A percentile compares a stretch with the other conserved stretches of the same genome.
These are phyloP conservation scores for Prionailurus bengalensis DNA, from an alignment of 2,113 vertebrate species.

Conservation along the genomic window DNA sequence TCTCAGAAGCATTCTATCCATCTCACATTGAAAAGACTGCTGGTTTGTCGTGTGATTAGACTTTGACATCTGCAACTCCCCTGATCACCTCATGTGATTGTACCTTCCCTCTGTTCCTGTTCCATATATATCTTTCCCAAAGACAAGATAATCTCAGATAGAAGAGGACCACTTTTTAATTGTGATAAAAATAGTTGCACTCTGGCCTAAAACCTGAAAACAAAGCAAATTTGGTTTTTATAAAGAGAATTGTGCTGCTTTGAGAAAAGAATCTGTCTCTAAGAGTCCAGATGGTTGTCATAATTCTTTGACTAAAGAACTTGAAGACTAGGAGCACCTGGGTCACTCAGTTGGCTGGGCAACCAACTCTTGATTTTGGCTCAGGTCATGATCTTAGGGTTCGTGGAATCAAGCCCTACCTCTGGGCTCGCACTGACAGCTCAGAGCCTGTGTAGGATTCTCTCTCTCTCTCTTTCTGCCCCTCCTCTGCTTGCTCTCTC, in stretches of 20 bases:
- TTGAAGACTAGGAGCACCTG: no score
- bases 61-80: background rate
- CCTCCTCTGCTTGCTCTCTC: no score
- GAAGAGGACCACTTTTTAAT: background rate
- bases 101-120: background rate
- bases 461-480: no score
- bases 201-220: background rate
- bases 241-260: background rate
- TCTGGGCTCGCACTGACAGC: no score
- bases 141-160: background rate
- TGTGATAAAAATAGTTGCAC: background rate
- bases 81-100: background rate
- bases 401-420: no score
- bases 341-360: no score
- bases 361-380: no score
- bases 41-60: background rate
- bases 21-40: background rate
- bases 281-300: background rate
- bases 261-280: background rate
- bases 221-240: constrained; percentile 13
- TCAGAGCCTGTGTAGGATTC: no score
- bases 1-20: background rate
- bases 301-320: background rate
- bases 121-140: background rate
- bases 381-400: no score